Conservation (phyloP, 1,140 invertebrate genomes). For the Drosophila rhopaloa region DNA sequence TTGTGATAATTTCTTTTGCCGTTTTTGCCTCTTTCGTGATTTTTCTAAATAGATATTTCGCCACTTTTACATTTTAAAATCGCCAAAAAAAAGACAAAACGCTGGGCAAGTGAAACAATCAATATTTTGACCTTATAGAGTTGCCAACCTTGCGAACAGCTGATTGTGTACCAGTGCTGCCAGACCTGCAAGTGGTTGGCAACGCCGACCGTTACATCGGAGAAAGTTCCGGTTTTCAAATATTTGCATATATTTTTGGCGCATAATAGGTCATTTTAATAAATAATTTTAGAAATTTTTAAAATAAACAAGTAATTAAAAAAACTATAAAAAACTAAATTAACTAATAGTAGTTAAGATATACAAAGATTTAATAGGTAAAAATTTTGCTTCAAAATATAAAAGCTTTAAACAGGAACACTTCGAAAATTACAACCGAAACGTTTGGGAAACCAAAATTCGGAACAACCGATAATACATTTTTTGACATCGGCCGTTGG, state of each 20-base stretch:
- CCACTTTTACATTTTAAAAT: constrained; percentile 29
- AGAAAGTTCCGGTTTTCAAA: background rate
- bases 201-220: constrained; percentile 20
- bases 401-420: background rate
- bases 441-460: background rate
- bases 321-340: no score
- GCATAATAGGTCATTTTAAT: background rate
- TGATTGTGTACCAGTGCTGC: constrained; percentile 21
- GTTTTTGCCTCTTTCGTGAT: background rate
- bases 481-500: constrained; percentile 5
- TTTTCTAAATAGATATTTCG: constrained; percentile 5
- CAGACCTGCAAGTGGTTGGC: constrained; percentile 13
- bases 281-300: no score
- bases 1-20: background rate
- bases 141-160: constrained; percentile 24
- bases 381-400: no score
- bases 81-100: constrained; percentile 33
- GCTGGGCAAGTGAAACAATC: constrained; percentile 34
- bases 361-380: no score
- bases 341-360: no score
- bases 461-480: constrained; percentile 17
- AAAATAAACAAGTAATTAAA: no score
- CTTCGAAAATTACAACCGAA: background rate
- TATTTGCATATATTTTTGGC: background rate
- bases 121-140: constrained; percentile 39